Evolutionary conservation across 2,888 invertebrate species (phyloP), one percentile per base, ranked within the genome.

Genomic region (Neelides folsomi): DNA sequence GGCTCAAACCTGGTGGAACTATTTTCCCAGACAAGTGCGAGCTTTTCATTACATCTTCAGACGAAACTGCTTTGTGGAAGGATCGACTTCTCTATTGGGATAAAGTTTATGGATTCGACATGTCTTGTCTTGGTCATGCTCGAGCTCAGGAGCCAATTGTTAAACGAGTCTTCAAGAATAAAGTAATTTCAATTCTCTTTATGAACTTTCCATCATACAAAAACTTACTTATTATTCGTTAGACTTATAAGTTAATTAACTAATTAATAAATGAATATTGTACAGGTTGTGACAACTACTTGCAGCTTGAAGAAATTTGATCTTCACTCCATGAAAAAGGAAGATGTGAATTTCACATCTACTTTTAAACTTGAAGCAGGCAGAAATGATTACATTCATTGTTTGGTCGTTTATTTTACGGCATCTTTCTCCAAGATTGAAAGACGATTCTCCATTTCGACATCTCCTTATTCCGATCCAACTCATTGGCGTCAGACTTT

Each of bases 11-110:
- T 1, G 87, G 84, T 67, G 97, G 95, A 53, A 80, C 94, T 76
- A 79, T 97, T 66, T 94, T 97, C 73, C 95, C 95, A 1, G 80
- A 80, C 68, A 70, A 92, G 68, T 97, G 97, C 59, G 92, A 92
- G 1, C 75, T 99, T 40, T 97, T 88, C 72, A 83, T 99, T 51
- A n/a, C n/a, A n/a, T 89, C 89, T 57, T 87, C 86, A 18, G 88
- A 89, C 54, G 88, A 90, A 72, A 98, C 99, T 72, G 79, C 98
- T 74, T 99, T 98, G 74, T 98, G 98, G 72, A 97, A 98, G 68
- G 97, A 98, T 73, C 99, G 99, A 74, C 98, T 99, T 66, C 95
- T 98, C 74, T 99, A 97, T 95, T 98, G 98, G 98, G 94, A 97
- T 68, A 92, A 92, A 73, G 98, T 99, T 2, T 98, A 99, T 68